These are phyloP conservation scores for Umimayanthus kanabou DNA, from an alignment of 92 coral and sea anemone species.

Conservation along the genomic window DNA sequence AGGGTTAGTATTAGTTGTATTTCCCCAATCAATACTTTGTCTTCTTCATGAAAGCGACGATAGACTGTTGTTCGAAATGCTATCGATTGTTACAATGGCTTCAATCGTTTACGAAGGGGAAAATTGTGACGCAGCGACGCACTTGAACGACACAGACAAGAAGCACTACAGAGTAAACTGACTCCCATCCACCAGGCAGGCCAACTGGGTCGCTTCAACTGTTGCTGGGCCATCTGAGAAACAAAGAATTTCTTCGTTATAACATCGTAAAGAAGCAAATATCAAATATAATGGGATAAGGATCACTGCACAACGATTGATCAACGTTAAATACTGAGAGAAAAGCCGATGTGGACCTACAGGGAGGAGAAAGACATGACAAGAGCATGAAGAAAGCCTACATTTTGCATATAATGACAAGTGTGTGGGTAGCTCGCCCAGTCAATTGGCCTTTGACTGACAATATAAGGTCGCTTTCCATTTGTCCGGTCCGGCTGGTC, in stretches of 20 bases:
- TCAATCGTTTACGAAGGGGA: no score
- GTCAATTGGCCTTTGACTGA: no score
- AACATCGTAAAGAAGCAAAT: no score
- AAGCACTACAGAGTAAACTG: background rate
- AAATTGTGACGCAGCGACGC: no score
- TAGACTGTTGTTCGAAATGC: no score
- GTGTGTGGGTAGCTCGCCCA: no score
- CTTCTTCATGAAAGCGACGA: no score
- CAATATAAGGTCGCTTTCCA: no score
- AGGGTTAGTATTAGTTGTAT: no score
- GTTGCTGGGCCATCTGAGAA: constrained; percentile 9
- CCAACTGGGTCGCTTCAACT: constrained; percentile 9
- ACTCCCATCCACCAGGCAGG: constrained; percentile 4
- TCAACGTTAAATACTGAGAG: background rate
- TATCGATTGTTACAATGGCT: no score
- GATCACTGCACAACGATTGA: background rate
- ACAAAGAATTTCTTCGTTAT: background rate
- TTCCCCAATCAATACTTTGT: no score
- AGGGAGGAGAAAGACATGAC: background rate
- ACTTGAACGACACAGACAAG: background rate
- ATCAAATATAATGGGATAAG: background rate
- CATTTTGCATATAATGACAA: background rate
- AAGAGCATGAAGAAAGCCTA: background rate
- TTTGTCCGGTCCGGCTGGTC: no score
- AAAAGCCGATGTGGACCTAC: background rate